Evolutionary conservation across 2,888 invertebrate species (phyloP), one percentile per base, ranked within the genome.

Genomic region (Geotrupes spiniger): DNA sequence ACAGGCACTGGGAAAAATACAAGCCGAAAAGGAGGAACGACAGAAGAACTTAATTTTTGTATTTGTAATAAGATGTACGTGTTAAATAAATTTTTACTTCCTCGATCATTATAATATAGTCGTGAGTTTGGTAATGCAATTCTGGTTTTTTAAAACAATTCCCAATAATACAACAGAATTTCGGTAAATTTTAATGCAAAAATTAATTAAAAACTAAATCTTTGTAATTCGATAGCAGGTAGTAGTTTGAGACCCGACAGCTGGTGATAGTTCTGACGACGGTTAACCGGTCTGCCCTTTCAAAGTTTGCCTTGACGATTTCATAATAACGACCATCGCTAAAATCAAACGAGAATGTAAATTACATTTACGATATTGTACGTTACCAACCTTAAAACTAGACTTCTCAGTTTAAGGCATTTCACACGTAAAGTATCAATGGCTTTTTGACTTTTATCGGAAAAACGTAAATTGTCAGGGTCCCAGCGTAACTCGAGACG

Each of bases 301-400:
- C 98, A 73, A 98, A 99, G 76, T 99, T 99, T 0, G 98, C 98
- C 73, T 98, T 96, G 26, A 97, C 97, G 59, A 98, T 89, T 76
- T 99, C 99, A 71, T 97, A 99, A 75, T 99, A 99, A 50, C 98
- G 89, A 1, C 99, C 99, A 72, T 99, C 99, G 68, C 96, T 92
- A 74, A 38, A 76, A 36, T 53, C 54, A 52, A 56, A 46, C 33
- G n/a, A n/a, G n/a, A n/a, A n/a, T n/a, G n/a, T n/a, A n/a, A n/a
- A n/a, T n/a, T n/a, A n/a, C n/a, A n/a, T n/a, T n/a, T n/a, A n/a
- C n/a, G n/a, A n/a, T n/a, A 2, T 28, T n/a, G 26, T 33, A 4
- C 25, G 42, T n/a, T 50, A 28, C 15, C 1, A 27, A 92, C 92
- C 91, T 95, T 33, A 99, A 79, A 10, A 94, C 93, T 55, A 99